Conservation (phyloP, 1,140 invertebrate genomes). For the Oscheius sp. region DNA sequence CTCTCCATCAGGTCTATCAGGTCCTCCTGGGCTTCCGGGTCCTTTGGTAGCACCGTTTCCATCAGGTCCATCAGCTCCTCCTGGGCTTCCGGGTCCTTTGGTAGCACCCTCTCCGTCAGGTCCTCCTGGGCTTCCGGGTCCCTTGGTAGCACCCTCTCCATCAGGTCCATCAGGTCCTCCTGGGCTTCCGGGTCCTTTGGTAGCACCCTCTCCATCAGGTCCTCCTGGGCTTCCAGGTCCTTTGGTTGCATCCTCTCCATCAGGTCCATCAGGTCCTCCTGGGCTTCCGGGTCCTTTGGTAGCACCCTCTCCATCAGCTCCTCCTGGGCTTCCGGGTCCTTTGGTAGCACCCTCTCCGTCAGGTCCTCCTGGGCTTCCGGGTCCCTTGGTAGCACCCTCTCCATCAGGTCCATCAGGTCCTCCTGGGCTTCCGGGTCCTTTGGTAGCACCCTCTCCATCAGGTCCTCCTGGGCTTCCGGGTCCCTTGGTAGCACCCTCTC, state of each 20-base stretch:
- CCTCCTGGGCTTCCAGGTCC: not conserved
- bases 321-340: not conserved
- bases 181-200: not conserved
- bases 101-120: not conserved
- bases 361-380: not conserved
- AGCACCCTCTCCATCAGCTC: not conserved
- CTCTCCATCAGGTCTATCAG: not conserved
- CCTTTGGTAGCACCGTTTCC: not conserved
- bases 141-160: not conserved
- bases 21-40: not conserved
- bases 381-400: too few species aligned
- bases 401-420: not conserved
- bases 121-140: not conserved
- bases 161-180: not conserved
- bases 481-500: not conserved
- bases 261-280: not conserved
- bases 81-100: not conserved
- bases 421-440: not conserved
- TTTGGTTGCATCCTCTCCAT: not conserved
- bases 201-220: not conserved
- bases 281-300: not conserved
- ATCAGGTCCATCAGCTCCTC: not conserved
- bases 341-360: not conserved
- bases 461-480: not conserved
- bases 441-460: not conserved